These are phyloP conservation scores for Ichneumoninae sp. DNA, from an alignment of 2,888 invertebrate genomes.

Conservation along the genomic window DNA sequence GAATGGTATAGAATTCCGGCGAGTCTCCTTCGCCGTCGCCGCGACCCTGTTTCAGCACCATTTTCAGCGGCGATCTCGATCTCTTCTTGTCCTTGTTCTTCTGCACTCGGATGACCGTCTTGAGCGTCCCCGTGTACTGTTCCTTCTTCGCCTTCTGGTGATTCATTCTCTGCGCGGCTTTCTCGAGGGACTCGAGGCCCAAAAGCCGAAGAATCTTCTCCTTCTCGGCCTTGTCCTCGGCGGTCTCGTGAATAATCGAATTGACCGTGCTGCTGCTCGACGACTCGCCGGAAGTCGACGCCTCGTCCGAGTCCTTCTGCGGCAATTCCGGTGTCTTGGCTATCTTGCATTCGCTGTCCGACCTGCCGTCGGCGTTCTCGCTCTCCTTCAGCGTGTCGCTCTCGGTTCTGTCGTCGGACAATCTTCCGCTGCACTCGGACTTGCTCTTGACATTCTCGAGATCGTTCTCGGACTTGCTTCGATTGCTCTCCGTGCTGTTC, in stretches of 20 bases:
- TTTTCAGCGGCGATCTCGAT: constrained; percentile 90
- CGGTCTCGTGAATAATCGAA: constrained; percentile 84
- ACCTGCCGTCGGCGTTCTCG: constrained; percentile 68
- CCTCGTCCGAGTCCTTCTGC: constrained; percentile 80
- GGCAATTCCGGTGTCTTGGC: constrained; percentile 73
- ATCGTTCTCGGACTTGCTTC: constrained; percentile 83
- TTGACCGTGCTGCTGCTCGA: constrained; percentile 77
- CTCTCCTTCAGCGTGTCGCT: constrained; percentile 69
- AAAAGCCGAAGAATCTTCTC: constrained; percentile 91
- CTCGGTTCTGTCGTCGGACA: constrained; percentile 69
- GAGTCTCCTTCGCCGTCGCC: constrained; percentile 85
- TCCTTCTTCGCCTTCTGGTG: constrained; percentile 87
- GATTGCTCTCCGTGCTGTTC: constrained; percentile 67
- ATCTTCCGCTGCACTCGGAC: constrained; percentile 60
- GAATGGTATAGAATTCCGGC: constrained; percentile 89
- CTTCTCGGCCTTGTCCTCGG: constrained; percentile 89
- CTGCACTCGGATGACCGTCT: constrained; percentile 92
- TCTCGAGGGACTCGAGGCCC: constrained; percentile 91
- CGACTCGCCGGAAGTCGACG: constrained; percentile 81
- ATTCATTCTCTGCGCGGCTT: constrained; percentile 86
- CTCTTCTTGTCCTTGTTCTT: constrained; percentile 88
- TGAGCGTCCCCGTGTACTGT: constrained; percentile 91
- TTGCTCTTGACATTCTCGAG: constrained; percentile 68
- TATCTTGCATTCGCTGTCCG: constrained; percentile 68
- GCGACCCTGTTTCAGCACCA: constrained; percentile 89